Evolutionary conservation across 2,888 invertebrate genomes (phyloP), one percentile per base, ranked within the genome.

Genomic region (Phasia obesa): DNA sequence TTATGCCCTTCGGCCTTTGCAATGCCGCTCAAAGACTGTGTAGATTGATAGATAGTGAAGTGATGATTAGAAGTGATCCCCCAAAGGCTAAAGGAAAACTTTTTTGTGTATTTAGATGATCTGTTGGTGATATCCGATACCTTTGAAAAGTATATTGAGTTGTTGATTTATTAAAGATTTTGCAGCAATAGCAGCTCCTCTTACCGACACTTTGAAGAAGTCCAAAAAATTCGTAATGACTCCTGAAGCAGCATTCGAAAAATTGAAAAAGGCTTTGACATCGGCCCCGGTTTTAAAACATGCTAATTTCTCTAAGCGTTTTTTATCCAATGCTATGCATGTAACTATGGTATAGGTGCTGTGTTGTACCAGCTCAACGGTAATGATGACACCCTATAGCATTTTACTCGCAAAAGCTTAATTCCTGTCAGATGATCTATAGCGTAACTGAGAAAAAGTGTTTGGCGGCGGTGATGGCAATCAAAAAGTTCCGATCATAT

Each of bases 251-350:
- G 13, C 57, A 0, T 60, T 75, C 3, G 38, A 38, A 13, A 17
- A n/a, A n/a, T 2, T 64, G 9, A 38, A 38, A 38, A 13, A 25
- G n/a, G 49, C 65, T 0, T 6, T 76, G 7, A 76, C 59, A 1
- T 15, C 44, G 0, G 70, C 70, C 4, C 70, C 70, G 3, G 57
- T 70, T 0, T 21, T 65, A 51, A 23, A 11, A 11, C 38, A 38
- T 11, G 13, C 38, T 13, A 13, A 38, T 38, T 38, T 38, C 13
- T 38, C 38, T 9, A 51, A 47, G 62, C 76, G 64, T 11, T 85
- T 84, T 65, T 51, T 17, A 64, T 85, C 7, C 80, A 84, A 19
- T 85, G 84, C 38, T 81, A 85, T 53, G 84, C 84, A 0, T 73
- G 57, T 0, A 65, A 78, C 11, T 31, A 57, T 9, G 47, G 49